Evolutionary conservation across 2,888 invertebrate genomes (phyloP), one percentile per base, ranked within the genome.

Genomic region (Caenorhabditis auriculariae): DNA sequence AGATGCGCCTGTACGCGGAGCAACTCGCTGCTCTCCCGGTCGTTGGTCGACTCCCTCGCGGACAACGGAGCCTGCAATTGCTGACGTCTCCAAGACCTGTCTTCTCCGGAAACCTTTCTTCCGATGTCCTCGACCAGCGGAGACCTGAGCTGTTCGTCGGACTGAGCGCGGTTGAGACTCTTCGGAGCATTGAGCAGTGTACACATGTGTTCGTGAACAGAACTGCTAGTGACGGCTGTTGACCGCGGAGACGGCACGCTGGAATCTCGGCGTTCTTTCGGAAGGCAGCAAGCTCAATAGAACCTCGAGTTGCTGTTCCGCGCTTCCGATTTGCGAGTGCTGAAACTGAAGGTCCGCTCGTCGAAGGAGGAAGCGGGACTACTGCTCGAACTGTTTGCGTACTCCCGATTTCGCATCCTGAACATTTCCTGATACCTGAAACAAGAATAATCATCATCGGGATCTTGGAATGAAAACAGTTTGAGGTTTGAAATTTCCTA

Each of bases 401-500:
- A 67, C 54, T 76, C 75, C n/a, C 72, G 65, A 56, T 78, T 76
- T 39, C 72, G 58, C 50, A 72, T 68, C 26, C 75, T 73, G 61
- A 79, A 76, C 78, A 79, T 76, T 50, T 74, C 72, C 49, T 72
- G 76, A 54, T 76, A 77, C 38, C 72, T 75, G 45, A 59, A 68
- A 39, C 35, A 29, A n/a, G 41, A 37, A 38, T 23, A 9, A 32
- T 32, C n/a, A n/a, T n/a, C n/a, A n/a, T n/a, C n/a, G n/a, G n/a
- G n/a, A n/a, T n/a, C n/a, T n/a, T n/a, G n/a, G n/a, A n/a, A n/a
- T n/a, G n/a, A n/a, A n/a, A n/a, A n/a, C n/a, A n/a, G n/a, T n/a
- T n/a, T n/a, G n/a, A n/a, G n/a, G n/a, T n/a, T n/a, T n/a, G n/a
- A n/a, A n/a, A n/a, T n/a, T n/a, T n/a, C n/a, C n/a, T n/a, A n/a